Percentiles rank a stretch among this genome's conserved stretches.
Conservation (phyloP, 1,140 invertebrate species). For the Rhyzopertha dominica region DNA sequence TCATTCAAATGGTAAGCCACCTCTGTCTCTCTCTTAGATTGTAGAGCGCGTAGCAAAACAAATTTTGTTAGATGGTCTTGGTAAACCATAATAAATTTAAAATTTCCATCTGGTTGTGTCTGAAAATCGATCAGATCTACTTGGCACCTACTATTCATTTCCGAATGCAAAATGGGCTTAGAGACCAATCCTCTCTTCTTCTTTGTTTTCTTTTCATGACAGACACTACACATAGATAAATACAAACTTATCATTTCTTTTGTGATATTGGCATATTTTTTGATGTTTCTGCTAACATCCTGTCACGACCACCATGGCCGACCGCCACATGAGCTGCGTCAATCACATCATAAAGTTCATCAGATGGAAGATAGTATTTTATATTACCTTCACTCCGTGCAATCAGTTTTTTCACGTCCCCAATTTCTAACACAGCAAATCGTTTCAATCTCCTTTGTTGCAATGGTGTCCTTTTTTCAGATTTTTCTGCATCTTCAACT, state of each 20-base stretch:
- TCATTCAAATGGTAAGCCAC: slow-evolving; percentile 34
- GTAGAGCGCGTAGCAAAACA: slow-evolving; percentile 32
- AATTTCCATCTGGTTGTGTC: slow-evolving; percentile 40
- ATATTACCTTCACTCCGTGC: slow-evolving; percentile 4
- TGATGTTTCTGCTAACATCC: slow-evolving; percentile 16
- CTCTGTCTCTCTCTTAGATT: slow-evolving; percentile 36
- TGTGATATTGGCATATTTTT: slow-evolving; percentile 40
- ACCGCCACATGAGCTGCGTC: slow-evolving; percentile 24
- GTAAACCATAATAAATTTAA: slow-evolving; percentile 47
- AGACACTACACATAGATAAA: not conserved
- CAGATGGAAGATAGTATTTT: slow-evolving; percentile 15
- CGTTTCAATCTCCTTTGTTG: slow-evolving; percentile 12
- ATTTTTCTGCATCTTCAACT: slow-evolving; percentile 1
- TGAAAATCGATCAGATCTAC: slow-evolving; percentile 46
- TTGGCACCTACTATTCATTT: slow-evolving; percentile 37
- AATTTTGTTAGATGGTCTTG: too few relatives aligned
- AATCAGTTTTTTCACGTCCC: slow-evolving; percentile 10
- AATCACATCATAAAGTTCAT: too few relatives aligned
- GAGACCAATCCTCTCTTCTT: not conserved
- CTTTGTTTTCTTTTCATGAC: slow-evolving; percentile 4
- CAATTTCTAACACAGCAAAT: slow-evolving; percentile 11
- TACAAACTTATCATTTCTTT: too few relatives aligned
- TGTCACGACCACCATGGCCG: slow-evolving; percentile 24
- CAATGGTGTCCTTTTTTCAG: slow-evolving; percentile 10
- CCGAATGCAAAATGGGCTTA: slow-evolving; percentile 6